These are phyloP conservation scores for Heliconius charithonia DNA, from an alignment of 2,888 invertebrate species.

Conservation along the genomic window DNA sequence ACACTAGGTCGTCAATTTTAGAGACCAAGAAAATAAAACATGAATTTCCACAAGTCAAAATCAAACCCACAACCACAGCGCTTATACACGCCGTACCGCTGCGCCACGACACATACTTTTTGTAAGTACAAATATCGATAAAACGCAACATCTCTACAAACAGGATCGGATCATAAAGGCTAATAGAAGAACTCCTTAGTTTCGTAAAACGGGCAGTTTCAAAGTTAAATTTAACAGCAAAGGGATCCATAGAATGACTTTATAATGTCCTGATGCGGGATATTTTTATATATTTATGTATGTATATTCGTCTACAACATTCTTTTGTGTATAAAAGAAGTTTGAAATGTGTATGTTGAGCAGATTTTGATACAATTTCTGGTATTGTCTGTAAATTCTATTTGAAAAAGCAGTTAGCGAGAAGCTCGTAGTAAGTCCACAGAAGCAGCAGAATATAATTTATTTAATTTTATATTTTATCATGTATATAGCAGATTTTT, in stretches of 20 bases:
- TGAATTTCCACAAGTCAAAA: no score
- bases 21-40: no score
- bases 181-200: constrained; percentile 21
- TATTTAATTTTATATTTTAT: no score
- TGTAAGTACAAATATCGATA: constrained; percentile 11
- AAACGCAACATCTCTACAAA: constrained; percentile 6
- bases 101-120: not conserved
- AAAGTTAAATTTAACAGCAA: constrained; percentile 18
- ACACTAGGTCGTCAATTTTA: no score
- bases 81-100: no score
- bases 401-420: no score
- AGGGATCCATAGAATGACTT: constrained; percentile 23
- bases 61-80: no score
- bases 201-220: constrained; percentile 21
- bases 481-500: no score
- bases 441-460: no score
- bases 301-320: not conserved
- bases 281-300: not conserved
- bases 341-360: not conserved
- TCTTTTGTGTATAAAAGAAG: no score
- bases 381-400: no score
- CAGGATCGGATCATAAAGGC: constrained; percentile 18
- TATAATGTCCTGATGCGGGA: not conserved
- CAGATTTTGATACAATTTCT: not conserved
- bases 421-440: no score